Evolutionary conservation across 1,140 invertebrate genomes (phyloP).

Genomic region (Ceratina japonica): DNA sequence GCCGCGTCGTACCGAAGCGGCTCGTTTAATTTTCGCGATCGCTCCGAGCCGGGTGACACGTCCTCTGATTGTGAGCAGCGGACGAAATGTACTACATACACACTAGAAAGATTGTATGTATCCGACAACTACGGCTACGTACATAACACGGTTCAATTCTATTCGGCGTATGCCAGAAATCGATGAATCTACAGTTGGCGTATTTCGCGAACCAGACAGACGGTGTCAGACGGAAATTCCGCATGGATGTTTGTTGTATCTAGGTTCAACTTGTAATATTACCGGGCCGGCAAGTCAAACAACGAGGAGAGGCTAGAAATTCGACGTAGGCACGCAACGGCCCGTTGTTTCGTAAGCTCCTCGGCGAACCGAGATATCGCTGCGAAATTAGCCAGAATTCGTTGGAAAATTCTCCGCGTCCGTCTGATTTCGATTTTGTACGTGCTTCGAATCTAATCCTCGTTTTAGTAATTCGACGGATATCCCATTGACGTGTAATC

Average conservation of each 20-base stretch:
- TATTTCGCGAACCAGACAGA: constrained; percentile 34
- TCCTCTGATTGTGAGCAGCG: not conserved
- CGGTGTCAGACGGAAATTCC: constrained; percentile 52
- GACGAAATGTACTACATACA: too few species aligned
- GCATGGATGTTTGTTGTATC: constrained; percentile 56
- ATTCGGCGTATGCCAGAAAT: constrained; percentile 15
- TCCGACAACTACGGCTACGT: too few species aligned
- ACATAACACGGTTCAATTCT: constrained; percentile 22
- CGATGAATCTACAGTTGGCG: constrained; percentile 30
- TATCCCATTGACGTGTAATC: too few species aligned
- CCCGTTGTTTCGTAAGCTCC: constrained; percentile 62
- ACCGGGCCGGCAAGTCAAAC: constrained; percentile 58
- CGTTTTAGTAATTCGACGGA: too few species aligned
- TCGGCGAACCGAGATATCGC: constrained; percentile 46
- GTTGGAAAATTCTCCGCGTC: constrained; percentile 47
- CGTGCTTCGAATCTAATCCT: constrained; percentile 27
- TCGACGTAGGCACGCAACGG: constrained; percentile 55
- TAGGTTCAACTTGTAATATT: constrained; percentile 59
- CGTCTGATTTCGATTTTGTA: constrained; percentile 42
- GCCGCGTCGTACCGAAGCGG: constrained; percentile 3
- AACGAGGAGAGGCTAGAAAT: constrained; percentile 52
- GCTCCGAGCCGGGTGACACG: constrained; percentile 4
- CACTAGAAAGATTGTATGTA: too few species aligned
- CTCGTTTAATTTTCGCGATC: constrained; percentile 47
- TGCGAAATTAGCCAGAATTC: constrained; percentile 54